Percentiles rank a stretch among this genome's conserved stretches.
phyloP scores from a whole-genome alignment of 2,113 vertebrate species.

The Hydrolagus affinis region DNA sequence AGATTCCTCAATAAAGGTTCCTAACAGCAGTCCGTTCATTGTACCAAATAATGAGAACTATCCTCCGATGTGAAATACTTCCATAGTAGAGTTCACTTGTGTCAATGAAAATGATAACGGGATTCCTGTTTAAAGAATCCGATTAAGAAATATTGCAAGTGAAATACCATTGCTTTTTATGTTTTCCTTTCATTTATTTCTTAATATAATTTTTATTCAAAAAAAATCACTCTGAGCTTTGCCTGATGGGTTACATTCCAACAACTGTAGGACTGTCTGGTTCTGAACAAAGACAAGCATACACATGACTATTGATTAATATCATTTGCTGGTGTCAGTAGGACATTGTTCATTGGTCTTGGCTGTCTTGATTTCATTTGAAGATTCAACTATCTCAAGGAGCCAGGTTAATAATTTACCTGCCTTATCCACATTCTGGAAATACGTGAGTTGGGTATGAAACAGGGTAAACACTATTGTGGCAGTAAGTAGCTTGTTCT shows the following conservation, averaged over 20 bases:
- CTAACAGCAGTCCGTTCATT: too few relatives aligned
- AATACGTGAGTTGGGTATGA: neutral
- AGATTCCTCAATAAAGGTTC: too few relatives aligned
- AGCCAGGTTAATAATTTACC: slow-evolving; percentile 2
- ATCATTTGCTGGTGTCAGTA: neutral
- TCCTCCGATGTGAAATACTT: too few relatives aligned
- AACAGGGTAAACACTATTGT: neutral
- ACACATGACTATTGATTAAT: neutral
- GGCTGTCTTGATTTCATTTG: neutral
- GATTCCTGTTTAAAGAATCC: too few relatives aligned
- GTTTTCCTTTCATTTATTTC: too few relatives aligned
- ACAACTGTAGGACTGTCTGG: neutral
- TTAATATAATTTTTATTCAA: neutral
- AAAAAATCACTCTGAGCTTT: neutral
- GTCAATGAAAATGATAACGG: too few relatives aligned
- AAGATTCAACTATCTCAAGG: slow-evolving; percentile 16
- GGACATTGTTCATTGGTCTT: neutral
- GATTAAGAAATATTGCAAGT: too few relatives aligned
- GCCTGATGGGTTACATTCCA: neutral
- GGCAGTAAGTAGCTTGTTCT: neutral
- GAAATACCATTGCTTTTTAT: too few relatives aligned
- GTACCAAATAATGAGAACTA: too few relatives aligned
- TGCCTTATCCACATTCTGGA: neutral
- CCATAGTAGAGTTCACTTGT: too few relatives aligned
- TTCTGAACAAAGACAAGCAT: neutral